Evolutionary conservation across 1,140 invertebrate species (phyloP), one percentile per base, ranked within the genome.

Genomic region (Caenorhabditis remanei): DNA sequence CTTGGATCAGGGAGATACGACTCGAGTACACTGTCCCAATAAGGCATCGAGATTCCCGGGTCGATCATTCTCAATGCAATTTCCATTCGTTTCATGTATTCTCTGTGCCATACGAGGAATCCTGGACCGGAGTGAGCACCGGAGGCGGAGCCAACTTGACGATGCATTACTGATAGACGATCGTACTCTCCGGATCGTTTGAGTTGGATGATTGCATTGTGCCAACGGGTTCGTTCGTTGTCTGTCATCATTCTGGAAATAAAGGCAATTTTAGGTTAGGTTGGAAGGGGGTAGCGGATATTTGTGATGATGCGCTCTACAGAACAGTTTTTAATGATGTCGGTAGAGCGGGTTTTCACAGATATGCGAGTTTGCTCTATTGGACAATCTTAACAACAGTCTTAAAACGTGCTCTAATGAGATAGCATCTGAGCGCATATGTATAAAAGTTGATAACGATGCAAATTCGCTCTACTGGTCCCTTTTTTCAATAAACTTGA

Each of bases 1-100:
- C 87, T 65, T 16, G 92, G 90, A 86, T 93, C 90, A 0, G 90
- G 90, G 55, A 94, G 87, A 82, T 91, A 91, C 9, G 85, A 83
- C 87, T 93, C 93, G 21, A 93, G n/a, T 5, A 91, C 90, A 9
- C 90, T 90, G 63, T 93, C 93, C 93, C 93, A 93, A 90, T 93
- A 93, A 9, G 93, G 93, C 11, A 94, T 84, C 9, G 93, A 91
- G 0, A 93, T 88, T 9, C 87, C 71, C 11, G 90, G 90, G 83
- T 93, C 90, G 48, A 91, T 79, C 67, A 90, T 75, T 53, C 90
- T 55, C 13, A 93, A 55, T 13, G 90, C 89, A 32, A 92, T 89
- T 86, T 92, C 92, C 40, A 92, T 83, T 58, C 88, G 3, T 83
- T 91, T 91, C 32, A 92, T 82, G 58, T 88, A 91, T 84, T 91